Conservation (phyloP, 2,888 invertebrate genomes). For the Drepana falcataria region DNA sequence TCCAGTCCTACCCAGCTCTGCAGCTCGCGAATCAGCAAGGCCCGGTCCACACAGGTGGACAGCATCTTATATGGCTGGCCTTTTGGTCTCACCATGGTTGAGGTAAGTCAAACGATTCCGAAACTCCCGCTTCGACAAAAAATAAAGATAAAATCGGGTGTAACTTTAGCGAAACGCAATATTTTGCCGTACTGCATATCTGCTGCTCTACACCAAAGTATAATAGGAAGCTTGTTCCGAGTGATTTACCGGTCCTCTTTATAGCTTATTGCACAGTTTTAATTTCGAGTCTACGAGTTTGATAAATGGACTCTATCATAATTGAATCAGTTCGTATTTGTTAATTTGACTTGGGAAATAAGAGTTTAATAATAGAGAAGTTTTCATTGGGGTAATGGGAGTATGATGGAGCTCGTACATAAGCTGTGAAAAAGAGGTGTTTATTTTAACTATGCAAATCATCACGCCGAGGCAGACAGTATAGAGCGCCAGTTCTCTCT, state of each 20-base stretch:
- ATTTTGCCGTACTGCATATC: neutral
- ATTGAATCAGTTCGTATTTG: slow-evolving; percentile 20
- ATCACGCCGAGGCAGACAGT: too few relatives aligned
- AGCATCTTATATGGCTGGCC: too few relatives aligned
- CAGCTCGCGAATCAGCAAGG: too few relatives aligned
- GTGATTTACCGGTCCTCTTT: slow-evolving; percentile 23
- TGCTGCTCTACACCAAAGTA: neutral
- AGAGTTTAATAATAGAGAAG: neutral
- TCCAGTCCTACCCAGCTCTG: too few relatives aligned
- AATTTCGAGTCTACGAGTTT: slow-evolving; percentile 12
- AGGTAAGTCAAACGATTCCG: too few relatives aligned
- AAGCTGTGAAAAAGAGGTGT: neutral
- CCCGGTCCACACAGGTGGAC: too few relatives aligned
- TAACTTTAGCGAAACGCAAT: neutral
- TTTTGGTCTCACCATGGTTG: too few relatives aligned
- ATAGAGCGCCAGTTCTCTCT: too few relatives aligned
- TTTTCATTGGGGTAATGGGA: neutral
- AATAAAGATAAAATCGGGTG: too few relatives aligned
- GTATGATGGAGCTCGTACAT: neutral
- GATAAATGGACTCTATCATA: slow-evolving; percentile 22
- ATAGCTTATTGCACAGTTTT: slow-evolving; percentile 23
- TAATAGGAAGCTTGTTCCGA: slow-evolving; percentile 6
- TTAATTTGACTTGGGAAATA: neutral
- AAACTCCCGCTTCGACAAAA: too few relatives aligned
- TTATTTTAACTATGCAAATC: too few relatives aligned